Evolutionary conservation across 2,888 invertebrate species (phyloP).

Genomic region (Drosophila neonasuta): DNA sequence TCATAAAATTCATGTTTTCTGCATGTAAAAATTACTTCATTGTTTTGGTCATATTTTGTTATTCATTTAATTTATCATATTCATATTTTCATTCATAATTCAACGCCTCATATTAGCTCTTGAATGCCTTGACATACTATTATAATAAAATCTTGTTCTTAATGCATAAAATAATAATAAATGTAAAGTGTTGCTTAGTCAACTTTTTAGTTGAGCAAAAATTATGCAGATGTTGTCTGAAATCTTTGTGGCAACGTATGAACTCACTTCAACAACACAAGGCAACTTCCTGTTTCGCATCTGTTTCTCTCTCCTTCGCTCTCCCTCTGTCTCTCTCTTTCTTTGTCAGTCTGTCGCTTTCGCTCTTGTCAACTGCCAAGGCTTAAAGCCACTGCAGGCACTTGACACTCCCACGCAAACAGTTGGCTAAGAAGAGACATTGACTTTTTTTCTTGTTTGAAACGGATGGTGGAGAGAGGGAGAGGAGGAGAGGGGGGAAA

Average conservation of each 20-base stretch:
- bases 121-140: too few species aligned
- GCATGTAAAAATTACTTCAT: too few species aligned
- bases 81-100: too few species aligned
- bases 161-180: background rate
- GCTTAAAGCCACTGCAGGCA: conserved; percentile 25
- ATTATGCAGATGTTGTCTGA: conserved; percentile 1
- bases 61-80: too few species aligned
- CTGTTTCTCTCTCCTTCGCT: background rate
- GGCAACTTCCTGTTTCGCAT: background rate
- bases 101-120: too few species aligned
- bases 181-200: background rate
- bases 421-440: conserved; percentile 29
- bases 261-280: conserved; percentile 6
- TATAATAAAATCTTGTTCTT: too few species aligned
- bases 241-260: background rate
- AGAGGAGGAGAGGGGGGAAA: conserved; percentile 17
- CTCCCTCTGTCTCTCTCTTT: background rate
- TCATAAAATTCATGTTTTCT: too few species aligned
- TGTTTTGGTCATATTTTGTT: too few species aligned
- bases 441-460: conserved; percentile 37
- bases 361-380: conserved; percentile 12
- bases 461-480: background rate
- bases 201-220: background rate
- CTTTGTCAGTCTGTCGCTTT: background rate
- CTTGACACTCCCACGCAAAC: conserved; percentile 39